Percentiles rank a stretch among this genome's conserved stretches.
Conservation (phyloP, 2,113 vertebrate species). For the Eonycteris spelaea region DNA sequence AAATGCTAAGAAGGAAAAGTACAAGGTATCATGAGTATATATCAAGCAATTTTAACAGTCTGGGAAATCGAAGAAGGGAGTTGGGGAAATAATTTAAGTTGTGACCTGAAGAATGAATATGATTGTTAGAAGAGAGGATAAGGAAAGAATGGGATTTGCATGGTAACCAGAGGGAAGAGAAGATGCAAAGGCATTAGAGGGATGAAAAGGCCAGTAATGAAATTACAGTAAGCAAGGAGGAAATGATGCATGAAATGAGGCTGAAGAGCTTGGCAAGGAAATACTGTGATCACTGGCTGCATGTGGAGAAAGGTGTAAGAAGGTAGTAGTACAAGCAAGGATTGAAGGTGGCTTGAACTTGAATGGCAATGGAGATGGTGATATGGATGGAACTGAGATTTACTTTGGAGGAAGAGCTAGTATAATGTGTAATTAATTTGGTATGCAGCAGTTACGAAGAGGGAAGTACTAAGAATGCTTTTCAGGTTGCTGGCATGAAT, state of each 20-base stretch:
- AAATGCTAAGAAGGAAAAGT: slow-evolving; percentile 24
- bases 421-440: neutral
- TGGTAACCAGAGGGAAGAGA: neutral
- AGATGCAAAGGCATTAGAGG: slow-evolving; percentile 1
- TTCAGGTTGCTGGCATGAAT: neutral
- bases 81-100: neutral
- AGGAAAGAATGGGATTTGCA: neutral
- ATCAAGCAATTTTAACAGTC: slow-evolving; percentile 16
- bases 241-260: neutral
- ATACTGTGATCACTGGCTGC: neutral
- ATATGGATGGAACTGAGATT: neutral
- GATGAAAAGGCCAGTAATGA: slow-evolving; percentile 2
- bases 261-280: neutral
- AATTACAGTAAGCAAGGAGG: neutral
- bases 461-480: neutral
- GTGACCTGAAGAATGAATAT: neutral
- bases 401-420: neutral
- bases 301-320: slow-evolving; percentile 23
- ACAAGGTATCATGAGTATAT: neutral
- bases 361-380: neutral
- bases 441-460: neutral
- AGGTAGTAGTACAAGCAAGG: neutral
- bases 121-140: neutral
- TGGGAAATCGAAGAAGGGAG: neutral
- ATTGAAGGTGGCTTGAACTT: neutral